Evolutionary conservation across 64 coral and sea anemone species (phyloP).

Genomic region (Anthopleura sola): DNA sequence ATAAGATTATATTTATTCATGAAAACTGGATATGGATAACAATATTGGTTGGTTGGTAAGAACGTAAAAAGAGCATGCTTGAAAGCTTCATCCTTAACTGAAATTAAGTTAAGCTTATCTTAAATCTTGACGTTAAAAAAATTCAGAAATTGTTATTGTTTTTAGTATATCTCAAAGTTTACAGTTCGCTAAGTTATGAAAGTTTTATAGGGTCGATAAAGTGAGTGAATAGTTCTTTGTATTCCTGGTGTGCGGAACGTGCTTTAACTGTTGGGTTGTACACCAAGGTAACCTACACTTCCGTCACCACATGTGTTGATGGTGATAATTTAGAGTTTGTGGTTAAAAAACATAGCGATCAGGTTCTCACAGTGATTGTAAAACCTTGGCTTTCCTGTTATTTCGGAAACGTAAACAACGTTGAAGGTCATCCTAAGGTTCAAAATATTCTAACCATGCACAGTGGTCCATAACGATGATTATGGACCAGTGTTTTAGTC

Average conservation of each 20-base stretch:
- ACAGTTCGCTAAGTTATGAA: neutral
- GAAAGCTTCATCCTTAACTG: neutral
- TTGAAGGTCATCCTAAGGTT: neutral
- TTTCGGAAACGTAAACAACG: neutral
- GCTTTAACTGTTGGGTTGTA: neutral
- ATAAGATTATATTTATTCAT: neutral
- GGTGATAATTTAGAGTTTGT: neutral
- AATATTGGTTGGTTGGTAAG: no score
- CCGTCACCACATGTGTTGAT: neutral
- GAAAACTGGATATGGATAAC: no score
- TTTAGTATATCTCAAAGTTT: neutral
- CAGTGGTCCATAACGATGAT: neutral
- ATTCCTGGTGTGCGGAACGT: neutral
- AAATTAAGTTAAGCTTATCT: neutral
- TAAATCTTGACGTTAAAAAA: neutral
- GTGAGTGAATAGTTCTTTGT: neutral
- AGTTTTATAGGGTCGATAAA: neutral
- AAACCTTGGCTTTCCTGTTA: neutral
- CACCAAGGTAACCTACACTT: neutral
- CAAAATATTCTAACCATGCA: neutral
- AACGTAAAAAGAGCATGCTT: neutral
- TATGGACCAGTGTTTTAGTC: neutral
- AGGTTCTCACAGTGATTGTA: neutral
- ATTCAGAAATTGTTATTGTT: neutral
- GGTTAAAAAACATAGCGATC: neutral